Conservation (phyloP, 2,888 invertebrate genomes). For the Cryptocephalus primarius region DNA sequence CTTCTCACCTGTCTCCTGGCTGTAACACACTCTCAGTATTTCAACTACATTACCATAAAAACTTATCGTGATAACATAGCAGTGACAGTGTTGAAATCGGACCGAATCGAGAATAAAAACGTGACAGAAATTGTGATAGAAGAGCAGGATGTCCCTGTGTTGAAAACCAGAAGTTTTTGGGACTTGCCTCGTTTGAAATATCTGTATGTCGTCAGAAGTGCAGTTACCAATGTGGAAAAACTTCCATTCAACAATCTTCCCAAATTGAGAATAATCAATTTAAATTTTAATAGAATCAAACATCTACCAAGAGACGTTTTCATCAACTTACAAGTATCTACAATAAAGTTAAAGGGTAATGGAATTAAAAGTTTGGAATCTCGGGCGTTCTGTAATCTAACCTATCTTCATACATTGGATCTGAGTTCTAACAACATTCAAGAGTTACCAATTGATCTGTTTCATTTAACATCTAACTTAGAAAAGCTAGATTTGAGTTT, state of each 20-base stretch:
- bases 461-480: slow-evolving; percentile 15
- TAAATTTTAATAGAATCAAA: slow-evolving; percentile 15
- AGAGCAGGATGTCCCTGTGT: slow-evolving; percentile 12
- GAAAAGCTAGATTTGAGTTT: slow-evolving; percentile 14
- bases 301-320: slow-evolving; percentile 13
- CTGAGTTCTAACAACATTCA: slow-evolving; percentile 17
- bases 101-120: slow-evolving; percentile 7
- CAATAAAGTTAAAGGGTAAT: slow-evolving; percentile 15
- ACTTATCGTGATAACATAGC: slow-evolving; percentile 4
- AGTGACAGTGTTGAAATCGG: slow-evolving; percentile 5
- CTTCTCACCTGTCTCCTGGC: too few species aligned
- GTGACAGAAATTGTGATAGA: slow-evolving; percentile 16
- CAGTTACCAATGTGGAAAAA: slow-evolving; percentile 10
- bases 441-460: slow-evolving; percentile 11
- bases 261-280: slow-evolving; percentile 9
- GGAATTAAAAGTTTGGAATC: slow-evolving; percentile 11
- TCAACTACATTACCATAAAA: slow-evolving; percentile 6
- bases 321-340: slow-evolving; percentile 10
- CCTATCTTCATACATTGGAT: slow-evolving; percentile 14
- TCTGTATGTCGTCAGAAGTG: slow-evolving; percentile 9
- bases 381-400: slow-evolving; percentile 17
- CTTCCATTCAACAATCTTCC: slow-evolving; percentile 14
- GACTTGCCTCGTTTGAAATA: slow-evolving; percentile 12
- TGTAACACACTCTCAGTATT: background rate
- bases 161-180: slow-evolving; percentile 13